Evolutionary conservation across 2,113 vertebrate species (phyloP).

Genomic region (Mandrillus leucophaeus): DNA sequence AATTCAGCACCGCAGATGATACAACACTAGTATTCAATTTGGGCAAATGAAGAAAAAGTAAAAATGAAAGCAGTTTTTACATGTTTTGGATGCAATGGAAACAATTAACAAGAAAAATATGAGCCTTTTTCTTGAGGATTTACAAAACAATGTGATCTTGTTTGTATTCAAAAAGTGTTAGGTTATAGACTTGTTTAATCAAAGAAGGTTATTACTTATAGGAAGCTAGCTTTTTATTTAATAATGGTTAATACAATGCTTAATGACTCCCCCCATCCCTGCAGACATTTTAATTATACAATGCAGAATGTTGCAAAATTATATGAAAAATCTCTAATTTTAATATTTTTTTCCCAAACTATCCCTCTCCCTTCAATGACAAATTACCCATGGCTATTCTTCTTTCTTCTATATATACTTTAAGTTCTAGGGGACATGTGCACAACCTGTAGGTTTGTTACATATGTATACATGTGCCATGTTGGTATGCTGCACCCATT

Average conservation of each 20-base stretch:
- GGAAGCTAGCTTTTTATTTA: neutral
- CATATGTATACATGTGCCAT: too few species aligned
- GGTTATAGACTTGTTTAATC: neutral
- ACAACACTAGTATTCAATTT: neutral
- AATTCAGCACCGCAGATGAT: neutral
- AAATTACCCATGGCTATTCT: neutral
- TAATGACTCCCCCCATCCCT: neutral
- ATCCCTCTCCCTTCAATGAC: neutral
- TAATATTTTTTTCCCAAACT: neutral
- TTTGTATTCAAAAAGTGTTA: neutral
- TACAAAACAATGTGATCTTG: neutral
- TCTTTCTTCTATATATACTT: neutral
- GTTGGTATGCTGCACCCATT: too few species aligned
- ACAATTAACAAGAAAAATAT: neutral
- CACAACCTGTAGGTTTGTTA: too few species aligned
- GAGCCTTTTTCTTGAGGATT: neutral
- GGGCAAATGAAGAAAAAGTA: neutral
- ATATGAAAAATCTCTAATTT: neutral
- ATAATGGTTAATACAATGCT: neutral
- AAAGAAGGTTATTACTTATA: neutral
- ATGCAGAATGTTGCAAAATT: neutral
- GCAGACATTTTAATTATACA: neutral
- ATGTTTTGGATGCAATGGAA: neutral
- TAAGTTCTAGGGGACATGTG: too few species aligned
- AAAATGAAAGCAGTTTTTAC: neutral